Conservation (phyloP, 2,888 invertebrate species). For the Thera obeliscata region DNA sequence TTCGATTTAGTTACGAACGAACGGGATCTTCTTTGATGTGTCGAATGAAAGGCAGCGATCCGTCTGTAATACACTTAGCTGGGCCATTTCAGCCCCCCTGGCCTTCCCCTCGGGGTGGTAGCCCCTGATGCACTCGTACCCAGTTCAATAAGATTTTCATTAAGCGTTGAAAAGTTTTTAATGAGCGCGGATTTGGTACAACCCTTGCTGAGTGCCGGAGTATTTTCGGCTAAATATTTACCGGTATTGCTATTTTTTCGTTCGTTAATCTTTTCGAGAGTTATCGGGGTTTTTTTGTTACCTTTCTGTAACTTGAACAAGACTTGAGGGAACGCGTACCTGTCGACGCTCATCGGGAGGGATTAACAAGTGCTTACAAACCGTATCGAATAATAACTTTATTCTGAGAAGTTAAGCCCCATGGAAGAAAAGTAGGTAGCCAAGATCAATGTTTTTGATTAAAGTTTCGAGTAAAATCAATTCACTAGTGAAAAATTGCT, state of each 20-base stretch:
- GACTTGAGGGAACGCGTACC: neutral
- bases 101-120: slow-evolving; percentile 20
- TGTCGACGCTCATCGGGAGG: neutral
- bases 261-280: slow-evolving; percentile 25
- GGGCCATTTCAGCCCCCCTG: slow-evolving; percentile 73
- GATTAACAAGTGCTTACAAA: neutral
- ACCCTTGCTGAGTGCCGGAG: slow-evolving; percentile 54
- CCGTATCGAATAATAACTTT: neutral
- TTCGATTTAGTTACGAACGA: slow-evolving; percentile 79
- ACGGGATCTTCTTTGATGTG: slow-evolving; percentile 82
- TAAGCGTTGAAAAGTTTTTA: slow-evolving; percentile 81
- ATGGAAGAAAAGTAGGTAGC: neutral
- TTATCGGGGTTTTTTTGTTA: slow-evolving; percentile 23
- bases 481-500: slow-evolving; percentile 16
- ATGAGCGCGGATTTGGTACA: slow-evolving; percentile 73
- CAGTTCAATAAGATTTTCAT: slow-evolving; percentile 82
- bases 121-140: slow-evolving; percentile 66
- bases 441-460: slow-evolving; percentile 8
- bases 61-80: slow-evolving; percentile 82
- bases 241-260: slow-evolving; percentile 35
- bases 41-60: slow-evolving; percentile 84
- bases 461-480: slow-evolving; percentile 25
- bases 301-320: slow-evolving; percentile 11
- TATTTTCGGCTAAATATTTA: slow-evolving; percentile 44
- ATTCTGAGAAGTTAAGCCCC: neutral